Evolutionary conservation across 1,140 invertebrate genomes (phyloP), one percentile per base, ranked within the genome.

Genomic region (Macrotrachela quadricornifera): DNA sequence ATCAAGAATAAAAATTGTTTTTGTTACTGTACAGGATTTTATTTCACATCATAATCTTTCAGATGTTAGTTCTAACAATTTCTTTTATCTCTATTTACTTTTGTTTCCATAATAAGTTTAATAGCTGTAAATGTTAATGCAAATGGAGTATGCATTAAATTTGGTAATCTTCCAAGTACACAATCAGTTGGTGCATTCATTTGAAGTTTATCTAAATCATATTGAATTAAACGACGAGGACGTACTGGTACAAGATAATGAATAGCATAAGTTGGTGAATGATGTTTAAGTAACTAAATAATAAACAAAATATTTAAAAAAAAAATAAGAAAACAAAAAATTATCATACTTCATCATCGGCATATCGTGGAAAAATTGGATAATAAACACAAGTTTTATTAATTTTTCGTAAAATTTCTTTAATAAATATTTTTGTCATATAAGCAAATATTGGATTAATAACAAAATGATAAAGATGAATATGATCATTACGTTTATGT

Each of bases 371-470:
- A 58, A 63, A 70, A 40, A 69, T 52, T 15, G 67, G 66, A 51
- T 69, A 70, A 52, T 71, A 70, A 10, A 71, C 50, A 50, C 67
- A 64, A 9, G 67, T 68, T 57, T 68, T 71, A 50, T 66, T 59
- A 38, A 60, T 61, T 40, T 62, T 57, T 51, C 68, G 56, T 36
- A 71, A 54, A 30, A 69, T 59, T 57, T 69, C 67, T 63, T 68
- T 55, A 14, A 57, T 46, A n/a, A 51, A 56, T 11, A 36, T 47
- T 56, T 73, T 74, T 0, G 71, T 65, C 54, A 76, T 69, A 36
- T 69, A 67, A 38, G 71, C 67, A 57, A 79, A 76, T n/a, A 75
- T 71, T 13, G 78, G 77, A 48, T 73, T 71, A 6, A 77, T 50
- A 21, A 71, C 64, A 57, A 75, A 71, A 56, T 76, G 73, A 50